Percentiles rank a stretch among this genome's conserved stretches.
These are phyloP conservation scores for Myocastor coypus DNA, from an alignment of 2,113 vertebrate species.

Conservation along the genomic window DNA sequence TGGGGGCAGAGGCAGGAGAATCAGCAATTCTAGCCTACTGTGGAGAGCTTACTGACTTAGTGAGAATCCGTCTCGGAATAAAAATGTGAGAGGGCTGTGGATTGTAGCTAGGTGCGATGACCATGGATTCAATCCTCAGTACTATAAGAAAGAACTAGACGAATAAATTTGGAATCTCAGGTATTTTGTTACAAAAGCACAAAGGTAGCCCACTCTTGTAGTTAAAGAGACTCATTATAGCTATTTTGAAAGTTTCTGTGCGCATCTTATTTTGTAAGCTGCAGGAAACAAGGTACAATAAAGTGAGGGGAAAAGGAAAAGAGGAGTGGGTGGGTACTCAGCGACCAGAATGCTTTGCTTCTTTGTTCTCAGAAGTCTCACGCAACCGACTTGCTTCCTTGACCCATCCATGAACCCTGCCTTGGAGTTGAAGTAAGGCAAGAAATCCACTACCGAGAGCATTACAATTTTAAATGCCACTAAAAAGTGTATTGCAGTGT, in stretches of 20 bases:
- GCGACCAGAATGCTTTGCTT: neutral
- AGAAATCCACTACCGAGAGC: conserved; percentile 61
- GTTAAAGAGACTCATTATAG: neutral
- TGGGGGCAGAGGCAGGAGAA: neutral
- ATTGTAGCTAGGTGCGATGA: neutral
- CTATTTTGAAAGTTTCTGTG: neutral
- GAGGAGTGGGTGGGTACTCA: neutral
- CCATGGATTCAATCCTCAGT: neutral
- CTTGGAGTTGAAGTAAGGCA: neutral
- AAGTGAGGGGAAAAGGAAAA: neutral
- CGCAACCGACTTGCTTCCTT: conserved; percentile 46
- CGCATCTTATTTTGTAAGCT: neutral
- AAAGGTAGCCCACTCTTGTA: neutral
- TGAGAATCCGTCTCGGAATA: neutral
- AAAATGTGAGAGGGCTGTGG: neutral
- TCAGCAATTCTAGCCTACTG: neutral
- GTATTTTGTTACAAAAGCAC: neutral
- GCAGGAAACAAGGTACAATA: neutral
- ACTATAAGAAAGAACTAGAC: no score
- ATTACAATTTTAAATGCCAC: conserved; percentile 67
- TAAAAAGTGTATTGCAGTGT: conserved; percentile 68
- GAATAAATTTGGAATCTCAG: neutral
- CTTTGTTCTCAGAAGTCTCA: conserved; percentile 27
- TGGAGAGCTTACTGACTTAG: neutral
- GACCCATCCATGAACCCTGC: conserved; percentile 50